Percentiles rank a stretch among this genome's conserved stretches.
These are phyloP conservation scores for Leptatherina wallacei DNA, from an alignment of 2,797 vertebrate genomes.

Conservation along the genomic window DNA sequence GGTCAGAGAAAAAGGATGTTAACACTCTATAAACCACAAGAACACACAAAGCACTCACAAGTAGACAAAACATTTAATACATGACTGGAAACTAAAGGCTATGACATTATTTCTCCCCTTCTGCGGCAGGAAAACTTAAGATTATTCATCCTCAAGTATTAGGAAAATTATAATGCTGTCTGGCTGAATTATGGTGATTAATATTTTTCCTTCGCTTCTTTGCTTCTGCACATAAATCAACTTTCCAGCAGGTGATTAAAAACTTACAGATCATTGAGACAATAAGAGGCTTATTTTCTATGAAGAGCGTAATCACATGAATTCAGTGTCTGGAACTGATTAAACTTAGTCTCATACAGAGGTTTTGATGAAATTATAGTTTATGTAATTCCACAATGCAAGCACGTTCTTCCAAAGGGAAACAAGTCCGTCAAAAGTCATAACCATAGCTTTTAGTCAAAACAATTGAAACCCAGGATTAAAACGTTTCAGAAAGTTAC, in stretches of 20 bases:
- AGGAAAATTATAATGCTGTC: constrained; percentile 56
- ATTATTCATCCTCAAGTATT: constrained; percentile 49
- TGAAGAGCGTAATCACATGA: constrained; percentile 7
- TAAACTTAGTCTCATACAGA: constrained; percentile 18
- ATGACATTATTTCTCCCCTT: constrained; percentile 24
- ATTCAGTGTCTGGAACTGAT: constrained; percentile 11
- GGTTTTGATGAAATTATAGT: constrained; percentile 25
- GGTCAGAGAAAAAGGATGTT: constrained; percentile 14
- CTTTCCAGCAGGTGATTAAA: constrained; percentile 26
- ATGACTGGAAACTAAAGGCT: constrained; percentile 27
- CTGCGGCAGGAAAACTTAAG: constrained; percentile 32
- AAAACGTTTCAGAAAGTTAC: constrained; percentile 9
- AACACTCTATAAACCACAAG: not conserved
- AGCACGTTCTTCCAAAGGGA: not conserved
- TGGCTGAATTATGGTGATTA: constrained; percentile 48
- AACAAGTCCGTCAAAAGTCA: constrained; percentile 6
- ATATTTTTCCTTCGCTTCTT: constrained; percentile 25
- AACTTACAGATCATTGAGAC: constrained; percentile 13
- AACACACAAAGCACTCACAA: not conserved
- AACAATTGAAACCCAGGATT: constrained; percentile 6
- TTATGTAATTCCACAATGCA: not conserved
- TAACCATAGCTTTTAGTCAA: constrained; percentile 2
- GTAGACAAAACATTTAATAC: constrained; percentile 11
- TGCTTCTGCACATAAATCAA: constrained; percentile 47
- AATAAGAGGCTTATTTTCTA: constrained; percentile 30